phyloP scores from a whole-genome alignment of 2,797 vertebrate genomes.

The Hypotaenidia philippensis region DNA sequence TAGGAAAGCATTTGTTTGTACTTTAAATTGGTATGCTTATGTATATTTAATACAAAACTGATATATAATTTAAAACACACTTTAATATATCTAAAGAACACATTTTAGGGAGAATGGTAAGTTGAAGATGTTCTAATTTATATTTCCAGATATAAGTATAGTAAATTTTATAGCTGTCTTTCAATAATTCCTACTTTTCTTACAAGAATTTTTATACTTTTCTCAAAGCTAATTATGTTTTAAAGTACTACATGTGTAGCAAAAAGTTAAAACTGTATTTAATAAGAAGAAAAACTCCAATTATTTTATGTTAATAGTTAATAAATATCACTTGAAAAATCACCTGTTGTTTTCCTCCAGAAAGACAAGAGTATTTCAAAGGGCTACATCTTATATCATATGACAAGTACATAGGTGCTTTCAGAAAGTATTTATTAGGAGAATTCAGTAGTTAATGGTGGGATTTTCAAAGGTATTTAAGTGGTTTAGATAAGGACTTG shows the following conservation, averaged over 20 bases:
- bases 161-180: background rate
- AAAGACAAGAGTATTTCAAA: background rate
- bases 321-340: background rate
- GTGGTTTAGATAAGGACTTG: background rate
- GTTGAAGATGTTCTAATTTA: background rate
- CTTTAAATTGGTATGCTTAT: background rate
- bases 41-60: background rate
- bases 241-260: background rate
- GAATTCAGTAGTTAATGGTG: background rate
- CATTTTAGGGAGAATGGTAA: background rate
- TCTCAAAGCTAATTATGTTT: background rate
- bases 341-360: background rate
- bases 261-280: background rate
- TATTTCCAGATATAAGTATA: background rate
- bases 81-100: background rate
- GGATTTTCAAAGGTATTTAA: background rate
- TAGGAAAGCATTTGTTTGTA: background rate
- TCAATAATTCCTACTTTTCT: background rate
- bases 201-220: background rate
- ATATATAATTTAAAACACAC: background rate
- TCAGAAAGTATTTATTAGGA: background rate
- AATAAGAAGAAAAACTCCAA: background rate
- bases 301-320: background rate
- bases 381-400: background rate
- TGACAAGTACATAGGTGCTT: background rate